A percentile compares a stretch with the other conserved stretches of the same genome.
Conservation (phyloP, 1,140 invertebrate species). For the Caenorhabditis remanei region DNA sequence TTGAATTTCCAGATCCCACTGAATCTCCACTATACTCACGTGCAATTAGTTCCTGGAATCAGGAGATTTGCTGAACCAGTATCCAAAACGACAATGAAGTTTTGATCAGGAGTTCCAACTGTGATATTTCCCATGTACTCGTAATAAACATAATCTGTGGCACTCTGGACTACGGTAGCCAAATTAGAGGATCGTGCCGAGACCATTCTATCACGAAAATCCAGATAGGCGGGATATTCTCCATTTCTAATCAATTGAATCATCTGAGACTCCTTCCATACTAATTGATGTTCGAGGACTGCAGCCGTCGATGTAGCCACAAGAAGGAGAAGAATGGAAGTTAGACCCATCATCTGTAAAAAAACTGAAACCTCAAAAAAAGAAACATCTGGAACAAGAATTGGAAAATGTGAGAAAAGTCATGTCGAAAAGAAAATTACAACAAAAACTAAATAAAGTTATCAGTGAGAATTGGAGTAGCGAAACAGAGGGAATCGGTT, state of each 20-base stretch:
- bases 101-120: conserved; percentile 59
- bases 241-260: conserved; percentile 32
- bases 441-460: conserved; percentile 6
- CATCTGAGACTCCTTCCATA: conserved; percentile 38
- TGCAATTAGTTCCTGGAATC: conserved; percentile 58
- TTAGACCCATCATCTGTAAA: background rate
- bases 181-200: background rate
- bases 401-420: too few species aligned
- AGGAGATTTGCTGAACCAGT: conserved; percentile 62
- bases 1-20: background rate
- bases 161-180: conserved; percentile 26
- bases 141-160: conserved; percentile 57
- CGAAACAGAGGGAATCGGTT: background rate
- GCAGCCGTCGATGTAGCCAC: conserved; percentile 17
- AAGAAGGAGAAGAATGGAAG: conserved; percentile 15
- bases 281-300: conserved; percentile 39
- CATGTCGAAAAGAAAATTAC: background rate
- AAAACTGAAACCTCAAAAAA: too few species aligned
- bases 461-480: background rate
- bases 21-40: conserved; percentile 14
- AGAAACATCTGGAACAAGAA: too few species aligned
- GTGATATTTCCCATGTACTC: conserved; percentile 63
- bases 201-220: background rate
- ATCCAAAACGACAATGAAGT: conserved; percentile 60
- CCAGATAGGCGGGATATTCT: conserved; percentile 38